These are phyloP conservation scores for Drosophila leonis DNA, from an alignment of 2,888 invertebrate genomes.

Conservation along the genomic window DNA sequence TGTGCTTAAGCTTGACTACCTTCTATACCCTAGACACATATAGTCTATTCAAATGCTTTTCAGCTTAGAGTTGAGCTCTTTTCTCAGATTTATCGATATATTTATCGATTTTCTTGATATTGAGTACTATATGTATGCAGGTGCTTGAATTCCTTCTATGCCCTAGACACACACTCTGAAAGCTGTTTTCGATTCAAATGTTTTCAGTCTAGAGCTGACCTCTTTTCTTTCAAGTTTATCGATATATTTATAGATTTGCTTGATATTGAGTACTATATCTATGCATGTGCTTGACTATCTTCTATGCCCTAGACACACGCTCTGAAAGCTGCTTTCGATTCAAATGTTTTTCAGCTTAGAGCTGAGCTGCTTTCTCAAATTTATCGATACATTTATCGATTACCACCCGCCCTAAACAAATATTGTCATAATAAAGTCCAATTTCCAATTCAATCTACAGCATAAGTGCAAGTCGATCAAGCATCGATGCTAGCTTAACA, in stretches of 20 bases:
- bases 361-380: neutral
- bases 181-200: too few relatives aligned
- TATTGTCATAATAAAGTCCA: neutral
- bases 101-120: neutral
- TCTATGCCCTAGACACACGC: neutral
- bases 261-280: too few relatives aligned
- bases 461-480: constrained; percentile 8
- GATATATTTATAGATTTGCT: too few relatives aligned
- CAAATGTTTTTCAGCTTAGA: too few relatives aligned
- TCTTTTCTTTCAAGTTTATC: too few relatives aligned
- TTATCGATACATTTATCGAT: neutral
- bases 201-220: too few relatives aligned
- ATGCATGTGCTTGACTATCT: too few relatives aligned
- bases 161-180: too few relatives aligned
- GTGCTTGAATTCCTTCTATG: neutral
- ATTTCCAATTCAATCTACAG: neutral
- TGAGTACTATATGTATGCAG: too few relatives aligned
- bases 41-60: too few relatives aligned
- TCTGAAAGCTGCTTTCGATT: too few relatives aligned
- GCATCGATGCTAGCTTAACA: neutral
- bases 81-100: neutral
- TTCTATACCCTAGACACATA: neutral
- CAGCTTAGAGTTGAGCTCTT: neutral
- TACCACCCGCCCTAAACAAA: neutral
- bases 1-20: too few relatives aligned